Percentiles rank a stretch among this genome's conserved stretches.
Evolutionary conservation across 2,113 vertebrate genomes (phyloP).

Genomic region (Campylorhamphus procurvoides): DNA sequence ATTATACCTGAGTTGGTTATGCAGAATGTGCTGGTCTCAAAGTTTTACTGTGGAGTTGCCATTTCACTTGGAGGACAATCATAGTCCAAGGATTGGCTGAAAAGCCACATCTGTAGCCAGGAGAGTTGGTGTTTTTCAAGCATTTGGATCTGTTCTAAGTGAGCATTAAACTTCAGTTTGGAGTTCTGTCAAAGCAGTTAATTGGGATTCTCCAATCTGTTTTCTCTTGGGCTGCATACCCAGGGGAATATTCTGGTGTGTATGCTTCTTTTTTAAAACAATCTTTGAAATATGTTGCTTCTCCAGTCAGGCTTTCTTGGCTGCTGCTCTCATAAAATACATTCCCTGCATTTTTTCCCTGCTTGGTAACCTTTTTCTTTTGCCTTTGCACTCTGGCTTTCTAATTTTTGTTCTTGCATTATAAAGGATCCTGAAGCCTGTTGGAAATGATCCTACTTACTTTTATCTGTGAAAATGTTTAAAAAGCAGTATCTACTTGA

Average conservation of each 20-base stretch:
- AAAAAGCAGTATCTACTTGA: neutral
- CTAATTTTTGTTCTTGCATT: conserved; percentile 22
- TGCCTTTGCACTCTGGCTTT: neutral
- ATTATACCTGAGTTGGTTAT: neutral
- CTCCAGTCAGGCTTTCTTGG: conserved; percentile 61
- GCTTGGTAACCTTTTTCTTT: conserved; percentile 38
- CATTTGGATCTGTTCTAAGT: conserved; percentile 37
- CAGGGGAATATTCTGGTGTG: conserved; percentile 98
- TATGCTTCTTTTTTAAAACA: conserved; percentile 74
- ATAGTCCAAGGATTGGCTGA: neutral
- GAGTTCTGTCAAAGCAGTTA: conserved; percentile 69
- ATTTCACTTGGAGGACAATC: neutral
- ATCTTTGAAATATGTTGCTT: conserved; percentile 58
- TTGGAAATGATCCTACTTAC: neutral
- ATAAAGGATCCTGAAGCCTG: neutral
- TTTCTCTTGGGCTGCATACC: conserved; percentile 87
- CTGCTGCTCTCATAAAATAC: conserved; percentile 70
- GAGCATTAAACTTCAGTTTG: conserved; percentile 18
- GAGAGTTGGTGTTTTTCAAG: neutral
- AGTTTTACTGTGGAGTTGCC: neutral
- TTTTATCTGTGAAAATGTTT: neutral
- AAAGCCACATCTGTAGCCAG: neutral
- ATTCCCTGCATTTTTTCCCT: conserved; percentile 56
- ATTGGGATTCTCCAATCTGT: conserved; percentile 83
- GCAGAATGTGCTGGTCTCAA: neutral